Base-by-base conservation (phyloP, 2,888 invertebrate genomes). In the Prostheceraeus crozeri region DNA sequence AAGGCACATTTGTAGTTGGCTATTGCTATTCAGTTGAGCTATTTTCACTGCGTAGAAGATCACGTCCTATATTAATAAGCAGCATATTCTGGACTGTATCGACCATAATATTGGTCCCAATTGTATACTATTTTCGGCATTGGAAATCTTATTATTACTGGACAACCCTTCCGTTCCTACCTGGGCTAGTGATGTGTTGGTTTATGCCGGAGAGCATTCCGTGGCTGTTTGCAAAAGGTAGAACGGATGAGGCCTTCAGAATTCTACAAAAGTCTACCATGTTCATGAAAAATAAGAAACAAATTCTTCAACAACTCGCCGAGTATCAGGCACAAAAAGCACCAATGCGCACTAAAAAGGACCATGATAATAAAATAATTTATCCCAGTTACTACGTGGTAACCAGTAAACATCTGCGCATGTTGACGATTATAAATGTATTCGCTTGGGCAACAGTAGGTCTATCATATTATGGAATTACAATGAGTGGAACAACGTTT, bases 201-300 rank as follows among this genome's bases (percentile, higher is more conserved):
- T 40, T 23, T 40, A 14, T 57, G 19, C 57, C 57, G 8, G 57
- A 57, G 46, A 57, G 57, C 16, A 57, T 57, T 51, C 40, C 40
- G 2, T 57, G 57, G 57, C 25, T 57, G 25, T 14, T 55, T 2
- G 14, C 57, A 4, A 57, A 57, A 57, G 25, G 31, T 11, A 16
- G 57, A 4, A 57, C 28, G 2, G 21, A 57, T 16, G 45, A 57
- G 3, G 57, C 45, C 3, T 8, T 28, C 27, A 52, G 6, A 21
- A 19, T 57, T 55, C 46, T 57, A 11, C 21, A 46, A 57, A 3
- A 2, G 4, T 40, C 57, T 4, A 16, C 57, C 11, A 21, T 25
- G 27, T 57, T n/a, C n/a, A n/a, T n/a, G n/a, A n/a, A n/a, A n/a
- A n/a, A n/a, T n/a, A n/a, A n/a, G n/a, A n/a, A n/a, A n/a, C n/a